phyloP scores from a whole-genome alignment of 2,888 invertebrate species.

The Hyposoter didymator region DNA sequence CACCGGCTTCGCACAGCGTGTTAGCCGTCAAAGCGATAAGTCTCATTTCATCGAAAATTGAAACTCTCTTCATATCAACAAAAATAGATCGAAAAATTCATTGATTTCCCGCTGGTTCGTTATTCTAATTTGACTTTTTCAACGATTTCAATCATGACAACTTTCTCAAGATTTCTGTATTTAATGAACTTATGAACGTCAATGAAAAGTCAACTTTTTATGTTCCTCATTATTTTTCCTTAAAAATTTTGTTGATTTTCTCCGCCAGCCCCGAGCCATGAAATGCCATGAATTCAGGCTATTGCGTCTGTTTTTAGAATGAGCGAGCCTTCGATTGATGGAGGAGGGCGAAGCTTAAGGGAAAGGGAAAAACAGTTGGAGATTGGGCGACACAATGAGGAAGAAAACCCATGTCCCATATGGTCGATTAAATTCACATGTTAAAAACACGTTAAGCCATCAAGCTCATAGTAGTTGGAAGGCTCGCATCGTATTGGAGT shows the following conservation, averaged over 20 bases:
- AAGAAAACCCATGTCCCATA: conserved; percentile 63
- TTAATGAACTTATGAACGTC: no score
- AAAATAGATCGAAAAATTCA: not conserved
- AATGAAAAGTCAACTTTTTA: no score
- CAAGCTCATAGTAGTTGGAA: conserved; percentile 58
- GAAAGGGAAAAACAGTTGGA: conserved; percentile 2
- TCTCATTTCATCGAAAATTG: not conserved
- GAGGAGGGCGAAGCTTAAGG: not conserved
- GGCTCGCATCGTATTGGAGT: conserved; percentile 60
- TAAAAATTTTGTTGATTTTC: not conserved
- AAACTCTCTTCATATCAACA: not conserved
- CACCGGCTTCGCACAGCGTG: not conserved
- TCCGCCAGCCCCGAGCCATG: not conserved
- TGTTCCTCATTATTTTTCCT: not conserved
- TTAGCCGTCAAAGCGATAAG: not conserved
- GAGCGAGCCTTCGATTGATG: conserved; percentile 12
- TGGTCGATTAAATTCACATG: conserved; percentile 64
- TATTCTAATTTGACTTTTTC: no score
- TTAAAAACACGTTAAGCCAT: conserved; percentile 63
- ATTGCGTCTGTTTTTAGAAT: conserved; percentile 12
- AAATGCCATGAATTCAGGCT: not conserved
- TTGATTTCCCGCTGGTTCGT: no score
- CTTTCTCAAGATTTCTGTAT: no score
- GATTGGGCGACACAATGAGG: conserved; percentile 28
- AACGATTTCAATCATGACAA: no score